Conservation (phyloP, 2,888 invertebrate genomes). For the Malachius bipustulatus region DNA sequence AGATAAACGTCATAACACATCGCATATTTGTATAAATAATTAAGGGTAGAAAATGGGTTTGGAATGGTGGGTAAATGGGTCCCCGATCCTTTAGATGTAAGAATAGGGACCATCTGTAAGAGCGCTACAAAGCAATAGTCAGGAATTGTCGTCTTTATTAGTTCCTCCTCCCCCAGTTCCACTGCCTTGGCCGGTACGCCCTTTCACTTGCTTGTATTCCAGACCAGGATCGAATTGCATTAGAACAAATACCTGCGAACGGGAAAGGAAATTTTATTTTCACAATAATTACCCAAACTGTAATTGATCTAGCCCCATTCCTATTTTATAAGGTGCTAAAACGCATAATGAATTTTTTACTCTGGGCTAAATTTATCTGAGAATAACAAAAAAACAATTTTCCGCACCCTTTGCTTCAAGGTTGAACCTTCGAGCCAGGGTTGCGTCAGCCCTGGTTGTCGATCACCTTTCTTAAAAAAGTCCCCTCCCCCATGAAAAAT, state of each 20-base stretch:
- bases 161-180: slow-evolving; percentile 52
- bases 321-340: too few species aligned
- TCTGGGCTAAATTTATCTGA: too few species aligned
- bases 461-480: too few species aligned
- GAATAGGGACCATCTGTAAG: slow-evolving; percentile 96
- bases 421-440: too few species aligned
- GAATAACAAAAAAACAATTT: too few species aligned
- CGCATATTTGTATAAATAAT: slow-evolving; percentile 1
- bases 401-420: too few species aligned
- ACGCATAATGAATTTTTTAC: too few species aligned
- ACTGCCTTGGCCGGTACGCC: slow-evolving; percentile 45
- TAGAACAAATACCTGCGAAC: slow-evolving; percentile 80
- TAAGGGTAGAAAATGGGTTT: slow-evolving; percentile 14
- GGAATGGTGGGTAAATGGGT: slow-evolving; percentile 29
- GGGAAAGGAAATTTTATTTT: too few species aligned
- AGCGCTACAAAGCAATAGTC: slow-evolving; percentile 99
- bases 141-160: slow-evolving; percentile 90
- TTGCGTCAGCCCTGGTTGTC: too few species aligned
- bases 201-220: slow-evolving; percentile 83
- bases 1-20: neutral
- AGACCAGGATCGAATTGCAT: slow-evolving; percentile 98
- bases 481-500: too few species aligned
- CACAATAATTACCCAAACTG: too few species aligned
- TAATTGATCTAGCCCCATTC: too few species aligned
- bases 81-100: slow-evolving; percentile 55